Percentiles rank a stretch among this genome's conserved stretches.
These are phyloP conservation scores for Tenthredo notha DNA, from an alignment of 2,888 invertebrate genomes.

Conservation along the genomic window DNA sequence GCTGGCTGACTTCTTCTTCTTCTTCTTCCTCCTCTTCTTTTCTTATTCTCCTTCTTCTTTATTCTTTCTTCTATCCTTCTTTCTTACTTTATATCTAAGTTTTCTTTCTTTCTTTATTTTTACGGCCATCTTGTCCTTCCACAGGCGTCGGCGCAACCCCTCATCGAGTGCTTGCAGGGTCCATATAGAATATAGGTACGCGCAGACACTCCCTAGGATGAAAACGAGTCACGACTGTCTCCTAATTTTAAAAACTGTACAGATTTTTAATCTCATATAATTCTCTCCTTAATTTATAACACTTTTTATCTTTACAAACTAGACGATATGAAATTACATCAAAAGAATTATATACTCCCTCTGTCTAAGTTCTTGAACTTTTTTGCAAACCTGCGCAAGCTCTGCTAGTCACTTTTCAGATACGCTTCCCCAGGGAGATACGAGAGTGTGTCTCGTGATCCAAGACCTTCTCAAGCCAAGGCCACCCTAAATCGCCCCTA, in stretches of 20 bases:
- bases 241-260: not conserved
- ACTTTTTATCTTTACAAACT: not conserved
- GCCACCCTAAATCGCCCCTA: not conserved
- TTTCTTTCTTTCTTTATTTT: not conserved
- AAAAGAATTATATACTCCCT: not conserved
- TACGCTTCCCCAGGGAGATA: not conserved
- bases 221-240: not conserved
- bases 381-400: not conserved
- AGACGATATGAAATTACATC: not conserved
- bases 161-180: constrained; percentile 20
- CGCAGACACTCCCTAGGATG: constrained; percentile 8
- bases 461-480: constrained; percentile 10
- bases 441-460: constrained; percentile 12
- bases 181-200: constrained; percentile 2
- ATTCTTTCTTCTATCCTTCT: not conserved
- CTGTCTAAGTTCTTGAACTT: not conserved
- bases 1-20: not conserved
- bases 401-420: not conserved
- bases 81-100: not conserved
- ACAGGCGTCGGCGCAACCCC: constrained; percentile 23
- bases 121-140: constrained; percentile 18
- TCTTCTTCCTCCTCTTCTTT: not conserved
- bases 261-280: not conserved
- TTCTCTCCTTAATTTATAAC: not conserved
- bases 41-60: not conserved